Base-by-base conservation (phyloP, 2,888 invertebrate species). In the Plagodis pulveraria region DNA sequence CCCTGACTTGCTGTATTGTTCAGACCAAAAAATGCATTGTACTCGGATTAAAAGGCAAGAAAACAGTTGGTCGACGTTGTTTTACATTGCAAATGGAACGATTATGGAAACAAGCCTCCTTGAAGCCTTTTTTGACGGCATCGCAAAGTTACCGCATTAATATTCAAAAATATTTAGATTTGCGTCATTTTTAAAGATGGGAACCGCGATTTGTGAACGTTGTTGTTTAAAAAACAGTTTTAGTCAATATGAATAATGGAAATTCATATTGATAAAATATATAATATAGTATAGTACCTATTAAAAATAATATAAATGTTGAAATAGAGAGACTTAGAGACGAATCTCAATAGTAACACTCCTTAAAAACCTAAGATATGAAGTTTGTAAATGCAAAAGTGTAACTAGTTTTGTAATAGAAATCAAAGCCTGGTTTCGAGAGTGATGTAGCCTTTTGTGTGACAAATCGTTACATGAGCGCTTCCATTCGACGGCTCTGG, bases 71-170 rank as follows among this genome's bases (percentile, higher is more conserved):
- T 63, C 77, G 69, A 66, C 73, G 65, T 82, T 83, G 77, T 78
- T 92, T 92, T 89, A 87, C 81, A 91, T 91, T 91, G 90, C 91
- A 91, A 91, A 92, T 91, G 85, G 72, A 84, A 84, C 83, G 81
- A 86, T 90, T 90, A 89, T 88, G 90, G 89, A 91, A 89, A 90
- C 88, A 87, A 87, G 84, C 79, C 83, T 81, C 80, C 76, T 63
- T 71, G 75, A 79, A 81, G 79, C 78, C 84, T 88, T 90, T 89
- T 89, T 89, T 84, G 83, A 81, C 81, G 83, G 79, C 78, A 82
- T 75, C 74, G 74, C 66, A 72, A 79, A 76, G 59, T 55, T 43
- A 65, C 67, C 75, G 71, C 74, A 83, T 89, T 83, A 86, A 69
- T 81, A 87, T 87, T 87, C 82, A 83, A 83, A 85, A 85, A 87